phyloP scores from a whole-genome alignment of 2,113 vertebrate species.

The Nettapus auritus region DNA sequence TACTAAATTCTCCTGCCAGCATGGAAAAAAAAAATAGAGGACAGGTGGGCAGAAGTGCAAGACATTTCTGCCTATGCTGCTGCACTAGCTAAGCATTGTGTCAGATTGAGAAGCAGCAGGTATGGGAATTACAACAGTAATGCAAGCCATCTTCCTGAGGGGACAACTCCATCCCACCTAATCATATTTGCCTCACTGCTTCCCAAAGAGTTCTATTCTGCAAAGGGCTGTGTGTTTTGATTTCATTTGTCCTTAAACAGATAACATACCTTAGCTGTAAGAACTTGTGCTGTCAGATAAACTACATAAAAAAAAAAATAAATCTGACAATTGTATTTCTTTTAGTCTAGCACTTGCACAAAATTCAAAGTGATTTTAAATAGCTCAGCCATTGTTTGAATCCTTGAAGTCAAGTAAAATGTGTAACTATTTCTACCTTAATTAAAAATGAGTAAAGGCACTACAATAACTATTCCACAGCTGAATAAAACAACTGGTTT shows the following conservation, averaged over 20 bases:
- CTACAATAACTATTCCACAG: constrained; percentile 33
- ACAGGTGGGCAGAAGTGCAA: not conserved
- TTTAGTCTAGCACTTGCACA: not conserved
- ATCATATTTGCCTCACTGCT: not conserved
- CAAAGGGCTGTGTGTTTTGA: not conserved
- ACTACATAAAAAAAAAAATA: not conserved
- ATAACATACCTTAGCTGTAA: not conserved
- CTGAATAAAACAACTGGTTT: constrained; percentile 14
- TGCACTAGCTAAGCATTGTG: not conserved
- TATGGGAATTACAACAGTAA: not conserved
- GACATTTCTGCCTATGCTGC: not conserved
- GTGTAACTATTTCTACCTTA: constrained; percentile 8
- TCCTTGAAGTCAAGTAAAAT: not conserved
- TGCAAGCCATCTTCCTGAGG: not conserved
- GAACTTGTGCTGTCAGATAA: not conserved
- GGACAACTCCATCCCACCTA: not conserved
- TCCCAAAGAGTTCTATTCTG: not conserved
- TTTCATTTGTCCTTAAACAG: not conserved
- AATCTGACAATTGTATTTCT: not conserved
- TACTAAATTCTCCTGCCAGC: not conserved
- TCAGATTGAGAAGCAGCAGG: not conserved
- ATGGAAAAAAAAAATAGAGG: not conserved
- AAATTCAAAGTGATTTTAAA: not conserved
- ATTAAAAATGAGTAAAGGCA: constrained; percentile 44
- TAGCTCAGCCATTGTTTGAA: not conserved